These are phyloP conservation scores for Acromyrmex charruanus DNA, from an alignment of 1,140 invertebrate genomes.

Conservation along the genomic window DNA sequence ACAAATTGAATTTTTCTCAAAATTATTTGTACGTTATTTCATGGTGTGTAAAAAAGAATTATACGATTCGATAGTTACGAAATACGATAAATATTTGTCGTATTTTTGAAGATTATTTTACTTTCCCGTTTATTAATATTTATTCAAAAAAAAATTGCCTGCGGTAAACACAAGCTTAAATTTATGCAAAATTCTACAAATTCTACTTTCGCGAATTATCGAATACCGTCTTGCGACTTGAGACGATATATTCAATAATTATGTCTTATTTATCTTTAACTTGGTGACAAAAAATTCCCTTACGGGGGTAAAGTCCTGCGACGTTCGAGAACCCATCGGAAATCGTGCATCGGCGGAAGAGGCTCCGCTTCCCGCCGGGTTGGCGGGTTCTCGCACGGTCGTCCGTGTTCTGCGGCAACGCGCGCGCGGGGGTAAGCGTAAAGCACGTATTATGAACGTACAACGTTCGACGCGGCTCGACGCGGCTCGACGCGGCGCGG, in stretches of 20 bases:
- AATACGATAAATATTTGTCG: neutral
- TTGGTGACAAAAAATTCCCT: neutral
- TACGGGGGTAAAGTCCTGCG: neutral
- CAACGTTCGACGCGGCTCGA: constrained; percentile 29
- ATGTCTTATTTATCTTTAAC: neutral
- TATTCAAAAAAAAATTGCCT: neutral
- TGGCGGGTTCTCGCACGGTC: constrained; percentile 34
- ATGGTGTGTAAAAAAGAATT: neutral
- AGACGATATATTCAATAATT: too few relatives aligned
- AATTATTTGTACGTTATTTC: neutral
- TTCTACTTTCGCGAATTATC: neutral
- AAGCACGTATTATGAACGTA: constrained; percentile 71
- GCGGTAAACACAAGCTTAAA: neutral
- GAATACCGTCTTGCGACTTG: neutral
- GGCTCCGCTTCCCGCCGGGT: constrained; percentile 38
- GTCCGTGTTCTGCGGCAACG: constrained; percentile 68
- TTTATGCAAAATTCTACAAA: neutral
- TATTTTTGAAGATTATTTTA: neutral
- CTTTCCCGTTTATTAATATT: neutral
- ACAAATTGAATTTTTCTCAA: neutral
- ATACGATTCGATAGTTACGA: neutral
- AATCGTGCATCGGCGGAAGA: constrained; percentile 44
- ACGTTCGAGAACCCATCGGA: constrained; percentile 35
- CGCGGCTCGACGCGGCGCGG: constrained; percentile 61
- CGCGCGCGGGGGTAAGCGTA: constrained; percentile 67